Evolutionary conservation across 2,888 invertebrate genomes (phyloP).

Genomic region (Phasia obesa): DNA sequence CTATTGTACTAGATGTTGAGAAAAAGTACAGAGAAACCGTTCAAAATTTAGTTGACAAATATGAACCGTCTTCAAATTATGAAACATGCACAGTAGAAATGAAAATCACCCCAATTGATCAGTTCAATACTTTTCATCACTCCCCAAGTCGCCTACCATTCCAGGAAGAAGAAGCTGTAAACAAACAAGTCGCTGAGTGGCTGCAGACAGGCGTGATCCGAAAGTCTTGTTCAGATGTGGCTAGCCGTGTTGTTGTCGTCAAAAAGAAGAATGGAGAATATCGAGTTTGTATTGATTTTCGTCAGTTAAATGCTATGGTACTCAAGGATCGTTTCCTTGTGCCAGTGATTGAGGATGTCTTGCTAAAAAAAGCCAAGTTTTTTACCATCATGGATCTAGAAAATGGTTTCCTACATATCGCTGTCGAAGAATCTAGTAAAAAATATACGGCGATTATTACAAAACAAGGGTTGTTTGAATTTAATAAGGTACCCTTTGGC

Average conservation of each 20-base stretch:
- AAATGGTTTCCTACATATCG: constrained; percentile 62
- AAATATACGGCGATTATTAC: constrained; percentile 52
- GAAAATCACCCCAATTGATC: neutral
- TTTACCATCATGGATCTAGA: constrained; percentile 54
- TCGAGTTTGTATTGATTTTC: constrained; percentile 73
- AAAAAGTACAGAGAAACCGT: neutral
- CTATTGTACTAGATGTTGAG: neutral
- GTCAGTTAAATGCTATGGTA: constrained; percentile 63
- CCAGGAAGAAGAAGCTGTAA: constrained; percentile 45
- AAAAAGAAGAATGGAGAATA: constrained; percentile 72
- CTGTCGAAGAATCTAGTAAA: constrained; percentile 46
- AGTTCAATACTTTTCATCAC: constrained; percentile 24
- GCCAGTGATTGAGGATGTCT: constrained; percentile 62
- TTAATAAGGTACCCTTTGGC: constrained; percentile 46
- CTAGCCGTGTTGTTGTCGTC: constrained; percentile 73
- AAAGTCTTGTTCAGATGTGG: constrained; percentile 68
- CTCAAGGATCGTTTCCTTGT: constrained; percentile 62
- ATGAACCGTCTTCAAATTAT: neutral
- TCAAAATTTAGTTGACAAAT: neutral
- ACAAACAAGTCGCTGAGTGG: constrained; percentile 50
- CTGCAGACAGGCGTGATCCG: constrained; percentile 63
- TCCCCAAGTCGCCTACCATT: constrained; percentile 35
- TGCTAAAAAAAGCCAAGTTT: constrained; percentile 36
- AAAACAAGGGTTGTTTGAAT: constrained; percentile 49
- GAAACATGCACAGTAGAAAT: neutral